Conservation (phyloP, 2,888 invertebrate species). For the Lomographa bimaculata region DNA sequence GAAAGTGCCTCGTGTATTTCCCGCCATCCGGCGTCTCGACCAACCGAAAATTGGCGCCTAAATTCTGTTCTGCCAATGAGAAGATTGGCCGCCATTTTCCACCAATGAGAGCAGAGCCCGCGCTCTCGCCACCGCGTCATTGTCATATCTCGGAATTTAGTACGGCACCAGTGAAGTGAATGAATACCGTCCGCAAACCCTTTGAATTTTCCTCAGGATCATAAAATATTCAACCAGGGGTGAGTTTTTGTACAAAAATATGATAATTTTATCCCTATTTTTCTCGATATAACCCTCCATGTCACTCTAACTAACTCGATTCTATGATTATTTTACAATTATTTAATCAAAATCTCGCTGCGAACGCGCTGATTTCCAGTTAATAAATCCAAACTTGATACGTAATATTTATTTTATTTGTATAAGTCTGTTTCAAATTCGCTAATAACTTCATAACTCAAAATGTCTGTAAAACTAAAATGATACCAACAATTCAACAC, state of each 20-base stretch:
- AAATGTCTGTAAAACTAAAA: constrained; percentile 38
- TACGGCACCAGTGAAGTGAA: constrained; percentile 78
- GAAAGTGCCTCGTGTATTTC: constrained; percentile 73
- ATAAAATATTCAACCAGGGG: constrained; percentile 58
- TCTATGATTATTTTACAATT: constrained; percentile 48
- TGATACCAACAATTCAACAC: constrained; percentile 48
- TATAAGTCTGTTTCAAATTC: constrained; percentile 2
- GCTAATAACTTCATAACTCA: constrained; percentile 1
- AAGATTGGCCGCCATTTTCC: constrained; percentile 75
- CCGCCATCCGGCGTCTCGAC: constrained; percentile 78
- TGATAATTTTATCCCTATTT: constrained; percentile 23
- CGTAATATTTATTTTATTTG: constrained; percentile 20
- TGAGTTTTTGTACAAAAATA: constrained; percentile 45
- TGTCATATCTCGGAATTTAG: constrained; percentile 82
- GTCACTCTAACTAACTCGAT: constrained; percentile 32
- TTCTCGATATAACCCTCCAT: constrained; percentile 36
- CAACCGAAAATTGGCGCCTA: constrained; percentile 83
- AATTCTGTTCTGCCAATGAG: constrained; percentile 65
- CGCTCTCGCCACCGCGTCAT: constrained; percentile 81
- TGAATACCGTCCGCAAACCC: constrained; percentile 80
- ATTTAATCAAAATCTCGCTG: constrained; percentile 45
- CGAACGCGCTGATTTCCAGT: constrained; percentile 28
- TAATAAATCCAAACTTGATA: constrained; percentile 29
- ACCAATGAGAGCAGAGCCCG: constrained; percentile 75
- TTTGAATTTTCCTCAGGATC: constrained; percentile 72